A percentile compares a stretch with the other conserved stretches of the same genome.
These are phyloP conservation scores for Cnemophilus loriae DNA, from an alignment of 2,113 vertebrate species.

Conservation along the genomic window DNA sequence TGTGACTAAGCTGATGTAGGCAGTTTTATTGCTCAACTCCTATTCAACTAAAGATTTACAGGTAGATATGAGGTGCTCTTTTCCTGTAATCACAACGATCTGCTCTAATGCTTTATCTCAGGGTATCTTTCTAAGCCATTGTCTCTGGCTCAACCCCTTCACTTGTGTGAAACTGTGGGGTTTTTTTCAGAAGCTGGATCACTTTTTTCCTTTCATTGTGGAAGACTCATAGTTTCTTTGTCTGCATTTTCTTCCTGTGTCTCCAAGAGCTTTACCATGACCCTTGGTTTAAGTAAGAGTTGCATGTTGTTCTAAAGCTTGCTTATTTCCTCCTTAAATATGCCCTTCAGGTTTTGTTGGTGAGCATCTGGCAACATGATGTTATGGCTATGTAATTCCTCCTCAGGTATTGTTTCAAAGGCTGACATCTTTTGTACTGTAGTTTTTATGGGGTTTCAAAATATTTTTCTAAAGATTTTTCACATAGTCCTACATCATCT, in stretches of 20 bases:
- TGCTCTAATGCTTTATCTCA: not conserved
- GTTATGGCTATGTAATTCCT: not conserved
- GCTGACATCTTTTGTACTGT: not conserved
- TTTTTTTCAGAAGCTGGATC: not conserved
- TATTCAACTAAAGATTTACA: not conserved
- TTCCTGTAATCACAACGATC: not conserved
- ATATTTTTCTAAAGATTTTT: not conserved
- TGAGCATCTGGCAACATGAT: not conserved
- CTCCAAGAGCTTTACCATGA: not conserved
- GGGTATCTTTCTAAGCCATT: not conserved
- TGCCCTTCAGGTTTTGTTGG: not conserved
- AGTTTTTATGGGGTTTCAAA: not conserved
- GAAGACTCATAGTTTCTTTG: not conserved
- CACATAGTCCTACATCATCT: not conserved
- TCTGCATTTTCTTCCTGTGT: not conserved
- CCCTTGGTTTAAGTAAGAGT: not conserved
- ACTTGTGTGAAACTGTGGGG: rapidly evolving
- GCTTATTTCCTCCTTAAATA: not conserved
- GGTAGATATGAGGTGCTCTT: not conserved
- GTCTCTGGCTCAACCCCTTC: not conserved
- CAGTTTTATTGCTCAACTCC: not conserved
- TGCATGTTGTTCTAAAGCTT: not conserved
- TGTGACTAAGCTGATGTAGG: not conserved
- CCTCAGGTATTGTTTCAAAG: not conserved
- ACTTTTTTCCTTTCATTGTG: not conserved